Conservation (phyloP, 2,113 vertebrate genomes). For the Gymnorhina tibicen region DNA sequence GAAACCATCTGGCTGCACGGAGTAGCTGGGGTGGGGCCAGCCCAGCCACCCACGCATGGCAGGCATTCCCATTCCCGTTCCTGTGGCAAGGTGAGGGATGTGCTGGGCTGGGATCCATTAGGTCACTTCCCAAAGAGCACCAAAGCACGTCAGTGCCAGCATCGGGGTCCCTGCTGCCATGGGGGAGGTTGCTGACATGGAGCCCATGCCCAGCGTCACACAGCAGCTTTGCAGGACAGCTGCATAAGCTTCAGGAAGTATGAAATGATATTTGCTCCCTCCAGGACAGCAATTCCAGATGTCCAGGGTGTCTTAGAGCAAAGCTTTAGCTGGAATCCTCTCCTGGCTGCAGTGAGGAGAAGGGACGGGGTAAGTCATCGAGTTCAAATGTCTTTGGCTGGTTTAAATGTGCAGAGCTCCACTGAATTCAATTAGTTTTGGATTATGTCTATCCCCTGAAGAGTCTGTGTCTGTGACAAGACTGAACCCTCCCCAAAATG, state of each 20-base stretch:
- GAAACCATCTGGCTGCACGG: neutral
- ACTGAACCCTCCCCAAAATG: neutral
- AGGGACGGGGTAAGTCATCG: accelerated
- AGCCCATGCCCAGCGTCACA: neutral
- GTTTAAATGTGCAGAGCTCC: neutral
- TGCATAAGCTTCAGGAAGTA: neutral
- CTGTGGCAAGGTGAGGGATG: neutral
- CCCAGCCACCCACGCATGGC: neutral
- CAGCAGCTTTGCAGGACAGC: neutral
- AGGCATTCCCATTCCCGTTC: accelerated
- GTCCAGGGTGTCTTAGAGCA: neutral
- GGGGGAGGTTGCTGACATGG: accelerated
- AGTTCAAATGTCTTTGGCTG: neutral
- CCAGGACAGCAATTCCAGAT: neutral
- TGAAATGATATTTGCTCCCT: neutral
- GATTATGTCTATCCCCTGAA: neutral
- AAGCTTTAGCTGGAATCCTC: neutral
- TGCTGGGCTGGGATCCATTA: accelerated
- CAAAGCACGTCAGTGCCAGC: accelerated
- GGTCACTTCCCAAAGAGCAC: neutral
- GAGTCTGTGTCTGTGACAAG: neutral
- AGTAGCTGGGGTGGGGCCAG: neutral
- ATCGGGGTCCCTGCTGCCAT: no score
- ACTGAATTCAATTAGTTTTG: neutral
- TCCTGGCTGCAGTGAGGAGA: neutral